phyloP scores from a whole-genome alignment of 2,888 invertebrate species.

The Dione juno region DNA sequence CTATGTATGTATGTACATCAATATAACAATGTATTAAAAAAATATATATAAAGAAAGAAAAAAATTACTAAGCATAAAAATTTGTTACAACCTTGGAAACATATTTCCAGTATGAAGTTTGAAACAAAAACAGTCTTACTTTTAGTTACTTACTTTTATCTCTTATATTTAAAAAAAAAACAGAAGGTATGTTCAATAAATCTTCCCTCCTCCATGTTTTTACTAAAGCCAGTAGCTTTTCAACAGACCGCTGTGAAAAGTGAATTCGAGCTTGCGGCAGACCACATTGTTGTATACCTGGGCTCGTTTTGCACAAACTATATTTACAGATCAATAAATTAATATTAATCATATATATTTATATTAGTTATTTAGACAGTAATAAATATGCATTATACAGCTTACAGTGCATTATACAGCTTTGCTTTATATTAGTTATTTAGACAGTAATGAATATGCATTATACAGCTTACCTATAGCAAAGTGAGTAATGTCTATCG shows the following conservation, averaged over 20 bases:
- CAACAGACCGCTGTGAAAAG: conserved; percentile 12
- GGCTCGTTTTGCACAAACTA: conserved; percentile 1
- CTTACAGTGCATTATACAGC: no score
- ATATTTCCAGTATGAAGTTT: no score
- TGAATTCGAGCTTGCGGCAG: conserved; percentile 10
- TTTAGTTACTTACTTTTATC: background rate
- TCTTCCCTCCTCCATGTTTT: conserved; percentile 6
- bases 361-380: background rate
- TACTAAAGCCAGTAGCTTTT: conserved; percentile 7
- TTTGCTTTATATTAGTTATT: no score
- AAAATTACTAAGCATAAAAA: no score
- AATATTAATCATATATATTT: background rate
- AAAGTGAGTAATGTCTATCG: background rate
- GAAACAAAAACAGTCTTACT: no score
- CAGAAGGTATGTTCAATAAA: background rate
- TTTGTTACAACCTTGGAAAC: no score
- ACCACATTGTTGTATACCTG: conserved; percentile 9
- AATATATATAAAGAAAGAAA: no score
- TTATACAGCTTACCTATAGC: background rate
- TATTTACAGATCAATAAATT: conserved; percentile 5
- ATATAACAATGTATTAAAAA: no score
- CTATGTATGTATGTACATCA: no score
- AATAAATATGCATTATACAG: background rate
- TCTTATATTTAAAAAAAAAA: background rate
- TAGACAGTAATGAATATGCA: no score